Evolutionary conservation across 2,113 vertebrate genomes (phyloP).

Genomic region (Potamarius usumacintae): DNA sequence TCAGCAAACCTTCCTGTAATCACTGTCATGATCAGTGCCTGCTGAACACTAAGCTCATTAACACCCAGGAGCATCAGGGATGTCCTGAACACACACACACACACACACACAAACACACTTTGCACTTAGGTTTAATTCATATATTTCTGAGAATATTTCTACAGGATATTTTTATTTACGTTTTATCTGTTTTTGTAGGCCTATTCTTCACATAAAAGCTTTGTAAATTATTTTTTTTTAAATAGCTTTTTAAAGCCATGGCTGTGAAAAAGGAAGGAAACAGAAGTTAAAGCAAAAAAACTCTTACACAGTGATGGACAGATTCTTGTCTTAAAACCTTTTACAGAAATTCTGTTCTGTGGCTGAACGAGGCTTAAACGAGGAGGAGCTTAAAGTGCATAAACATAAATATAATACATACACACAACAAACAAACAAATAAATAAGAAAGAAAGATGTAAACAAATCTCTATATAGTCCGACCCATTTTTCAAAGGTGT

Average conservation of each 20-base stretch:
- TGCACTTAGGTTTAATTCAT: not conserved
- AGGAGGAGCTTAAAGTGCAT: not conserved
- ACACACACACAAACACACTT: not conserved
- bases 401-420: not conserved
- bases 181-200: no score
- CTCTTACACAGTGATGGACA: no score
- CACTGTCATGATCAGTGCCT: conserved; percentile 82
- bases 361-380: not conserved
- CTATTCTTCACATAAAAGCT: no score
- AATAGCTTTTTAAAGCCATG: not conserved
- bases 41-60: conserved; percentile 92
- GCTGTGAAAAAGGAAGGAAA: not conserved
- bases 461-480: not conserved
- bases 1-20: conserved; percentile 94
- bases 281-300: not conserved
- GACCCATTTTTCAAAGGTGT: not conserved
- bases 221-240: no score
- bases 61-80: conserved; percentile 80
- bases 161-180: no score
- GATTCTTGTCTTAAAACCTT: no score
- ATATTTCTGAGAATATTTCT: not conserved
- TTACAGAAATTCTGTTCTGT: no score
- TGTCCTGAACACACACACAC: conserved; percentile 56
- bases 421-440: not conserved
- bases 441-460: no score